Evolutionary conservation across 2,113 vertebrate genomes (phyloP).

Genomic region (Oxygymnocypris stewartii): DNA sequence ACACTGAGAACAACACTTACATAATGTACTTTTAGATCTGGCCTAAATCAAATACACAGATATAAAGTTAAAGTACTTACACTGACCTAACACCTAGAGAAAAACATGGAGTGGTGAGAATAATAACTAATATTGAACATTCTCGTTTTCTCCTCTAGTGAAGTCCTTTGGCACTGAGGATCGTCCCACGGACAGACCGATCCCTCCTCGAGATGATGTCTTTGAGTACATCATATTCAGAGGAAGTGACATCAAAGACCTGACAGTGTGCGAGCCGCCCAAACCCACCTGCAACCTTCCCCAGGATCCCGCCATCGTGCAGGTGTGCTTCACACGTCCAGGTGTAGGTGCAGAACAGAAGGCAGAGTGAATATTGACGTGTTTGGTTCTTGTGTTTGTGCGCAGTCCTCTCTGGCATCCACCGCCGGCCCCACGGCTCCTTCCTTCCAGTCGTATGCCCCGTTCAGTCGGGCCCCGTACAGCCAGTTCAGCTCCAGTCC

Average conservation of each 20-base stretch:
- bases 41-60: neutral
- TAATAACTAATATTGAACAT: neutral
- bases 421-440: constrained; percentile 71
- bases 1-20: neutral
- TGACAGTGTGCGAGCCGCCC: constrained; percentile 96
- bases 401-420: constrained; percentile 90
- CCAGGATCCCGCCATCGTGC: constrained; percentile 97
- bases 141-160: constrained; percentile 67
- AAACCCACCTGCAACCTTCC: constrained; percentile 90
- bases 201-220: constrained; percentile 94
- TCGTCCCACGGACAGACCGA: constrained; percentile 92
- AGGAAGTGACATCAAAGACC: constrained; percentile 96
- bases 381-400: neutral
- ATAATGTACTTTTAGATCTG: neutral
- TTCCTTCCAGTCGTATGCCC: constrained; percentile 89
- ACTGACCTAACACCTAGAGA: neutral
- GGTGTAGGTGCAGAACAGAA: neutral
- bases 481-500: constrained; percentile 86
- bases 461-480: constrained; percentile 88
- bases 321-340: constrained; percentile 70
- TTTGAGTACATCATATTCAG: constrained; percentile 98
- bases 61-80: neutral
- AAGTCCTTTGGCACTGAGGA: constrained; percentile 97
- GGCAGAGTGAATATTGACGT: neutral
- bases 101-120: neutral